Evolutionary conservation across 2,113 vertebrate species (phyloP).

Genomic region (Casuarius casuarius): DNA sequence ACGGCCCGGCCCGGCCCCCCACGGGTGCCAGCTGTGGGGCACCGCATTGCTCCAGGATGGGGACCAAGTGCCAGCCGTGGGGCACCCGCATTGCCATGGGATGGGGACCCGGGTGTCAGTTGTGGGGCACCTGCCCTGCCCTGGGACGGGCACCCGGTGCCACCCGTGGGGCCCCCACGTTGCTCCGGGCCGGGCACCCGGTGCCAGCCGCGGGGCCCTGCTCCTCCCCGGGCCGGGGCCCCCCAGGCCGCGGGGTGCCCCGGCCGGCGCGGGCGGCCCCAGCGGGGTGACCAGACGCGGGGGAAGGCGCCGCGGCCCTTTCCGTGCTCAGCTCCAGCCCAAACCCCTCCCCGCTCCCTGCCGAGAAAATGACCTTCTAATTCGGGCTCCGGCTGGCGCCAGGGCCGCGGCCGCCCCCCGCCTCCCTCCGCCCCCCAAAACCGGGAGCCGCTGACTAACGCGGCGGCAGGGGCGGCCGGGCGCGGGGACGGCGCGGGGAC

Average conservation of each 20-base stretch:
- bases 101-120: no score
- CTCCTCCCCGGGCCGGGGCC: no score
- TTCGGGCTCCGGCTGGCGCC: slow-evolving; percentile 56
- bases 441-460: background rate
- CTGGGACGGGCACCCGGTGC: no score
- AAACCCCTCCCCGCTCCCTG: slow-evolving; percentile 51
- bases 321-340: background rate
- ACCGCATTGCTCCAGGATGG: no score
- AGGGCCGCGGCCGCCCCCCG: background rate
- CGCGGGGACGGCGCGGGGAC: background rate
- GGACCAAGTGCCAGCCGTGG: no score
- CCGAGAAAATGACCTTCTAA: slow-evolving; percentile 75
- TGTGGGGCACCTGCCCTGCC: no score
- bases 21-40: no score
- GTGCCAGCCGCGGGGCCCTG: no score
- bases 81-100: no score
- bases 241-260: no score
- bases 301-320: slow-evolving; percentile 1
- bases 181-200: no score
- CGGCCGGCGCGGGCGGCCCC: background rate
- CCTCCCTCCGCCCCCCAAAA: background rate
- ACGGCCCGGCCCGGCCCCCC: background rate
- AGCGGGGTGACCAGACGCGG: slow-evolving; percentile 4
- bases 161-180: no score
- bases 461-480: background rate